Base-by-base conservation (phyloP, 2,113 vertebrate genomes). In the Proterorhinus semilunaris region DNA sequence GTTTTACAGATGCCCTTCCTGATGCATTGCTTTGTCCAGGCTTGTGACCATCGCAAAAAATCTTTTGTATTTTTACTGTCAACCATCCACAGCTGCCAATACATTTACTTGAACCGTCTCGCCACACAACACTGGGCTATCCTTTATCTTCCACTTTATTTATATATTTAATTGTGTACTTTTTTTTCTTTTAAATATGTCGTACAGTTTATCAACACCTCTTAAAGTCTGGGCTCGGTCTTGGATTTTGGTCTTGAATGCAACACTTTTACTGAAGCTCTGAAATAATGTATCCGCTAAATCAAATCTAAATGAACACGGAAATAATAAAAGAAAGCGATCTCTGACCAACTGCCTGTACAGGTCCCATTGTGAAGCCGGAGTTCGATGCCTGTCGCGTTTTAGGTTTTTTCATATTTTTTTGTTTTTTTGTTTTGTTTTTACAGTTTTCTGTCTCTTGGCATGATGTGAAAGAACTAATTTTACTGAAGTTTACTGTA, bases 391-490 rank as follows among this genome's bases (percentile, higher is more conserved):
- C 71, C 79, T 72, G 73, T 71, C 13, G 16, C 27, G 51, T 66
- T 50, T 16, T 27, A 61, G 10, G 80, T 88, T 81, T 62, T 62
- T 69, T 17, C 17, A 63, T 71, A 36, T 27, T 47, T 13, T 61
- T 9, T 63, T 63, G 42, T 11, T 27, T 65, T 71, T 44, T 43
- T 47, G 11, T 61, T 9, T 63, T 61, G 42, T 11, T 66, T 9
- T 63, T 64, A 66, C 50, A 10, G n/a, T 63, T 46, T 45, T 58
- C 16, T 66, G 58, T 79, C 76, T 68, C 61, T 86, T 4, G 66
- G 50, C 17, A 62, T 76, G 74, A 77, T 70, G 68, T 71, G 72
- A 71, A 74, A 71, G 73, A 74, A 81, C 48, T 78, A 27, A 11
- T 62, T 66, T 75, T 55, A 12, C 72, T 71, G 57, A 6, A 57